phyloP scores from a whole-genome alignment of 2,113 vertebrate genomes.

The Bubo scandiacus region DNA sequence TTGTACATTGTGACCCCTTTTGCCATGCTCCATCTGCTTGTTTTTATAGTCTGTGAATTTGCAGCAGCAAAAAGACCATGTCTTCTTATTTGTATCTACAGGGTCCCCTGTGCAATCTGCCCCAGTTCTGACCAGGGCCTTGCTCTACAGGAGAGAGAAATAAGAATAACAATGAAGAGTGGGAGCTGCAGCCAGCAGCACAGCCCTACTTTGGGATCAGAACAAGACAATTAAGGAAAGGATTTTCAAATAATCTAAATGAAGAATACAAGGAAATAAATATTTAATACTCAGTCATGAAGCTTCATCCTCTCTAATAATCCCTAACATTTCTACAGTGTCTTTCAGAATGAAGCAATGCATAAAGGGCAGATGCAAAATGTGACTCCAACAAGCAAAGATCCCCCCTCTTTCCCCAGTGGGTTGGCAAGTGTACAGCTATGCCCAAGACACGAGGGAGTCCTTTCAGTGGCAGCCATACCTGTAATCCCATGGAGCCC shows the following conservation, averaged over 20 bases:
- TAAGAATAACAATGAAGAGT: not conserved
- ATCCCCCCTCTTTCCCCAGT: not conserved
- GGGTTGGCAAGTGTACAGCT: not conserved
- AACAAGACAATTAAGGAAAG: conserved; percentile 12
- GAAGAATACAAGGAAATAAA: conserved; percentile 29
- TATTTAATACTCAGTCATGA: not conserved
- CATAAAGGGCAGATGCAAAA: not conserved
- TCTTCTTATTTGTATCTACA: not conserved
- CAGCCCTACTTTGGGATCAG: not conserved
- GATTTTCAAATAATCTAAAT: conserved; percentile 24
- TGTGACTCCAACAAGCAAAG: not conserved
- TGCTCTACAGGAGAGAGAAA: not conserved
- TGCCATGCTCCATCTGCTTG: conserved; percentile 29
- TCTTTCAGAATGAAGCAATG: not conserved
- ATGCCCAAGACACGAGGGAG: not conserved
- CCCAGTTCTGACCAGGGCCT: not conserved
- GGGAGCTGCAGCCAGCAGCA: not conserved
- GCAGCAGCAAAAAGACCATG: not conserved
- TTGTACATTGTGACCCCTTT: conserved; percentile 20
- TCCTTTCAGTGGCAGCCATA: not conserved
- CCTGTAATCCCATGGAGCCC: not conserved
- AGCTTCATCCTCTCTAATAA: not conserved
- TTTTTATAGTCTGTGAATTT: not conserved
- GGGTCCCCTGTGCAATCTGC: not conserved
- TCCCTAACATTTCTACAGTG: not conserved